These are phyloP conservation scores for Prionchulus punctatus DNA, from an alignment of 2,888 invertebrate genomes.

Conservation along the genomic window DNA sequence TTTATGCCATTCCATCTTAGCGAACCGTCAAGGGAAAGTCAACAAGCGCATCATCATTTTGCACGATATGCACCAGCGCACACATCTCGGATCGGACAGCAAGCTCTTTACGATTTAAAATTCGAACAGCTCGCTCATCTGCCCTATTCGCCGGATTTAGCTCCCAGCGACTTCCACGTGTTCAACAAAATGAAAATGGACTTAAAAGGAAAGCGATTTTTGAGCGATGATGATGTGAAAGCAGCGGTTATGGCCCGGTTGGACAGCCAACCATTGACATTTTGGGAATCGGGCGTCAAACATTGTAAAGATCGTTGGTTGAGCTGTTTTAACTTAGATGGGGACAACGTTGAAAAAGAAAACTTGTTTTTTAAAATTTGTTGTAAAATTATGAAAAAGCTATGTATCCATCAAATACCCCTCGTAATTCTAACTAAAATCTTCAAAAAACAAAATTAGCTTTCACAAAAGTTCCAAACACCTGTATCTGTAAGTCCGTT, in stretches of 20 bases:
- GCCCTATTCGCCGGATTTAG: slow-evolving; percentile 12
- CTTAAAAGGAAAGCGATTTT: slow-evolving; percentile 8
- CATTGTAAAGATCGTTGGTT: not conserved
- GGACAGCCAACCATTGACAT: not conserved
- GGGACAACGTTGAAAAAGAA: too few species aligned
- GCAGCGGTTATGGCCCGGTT: not conserved
- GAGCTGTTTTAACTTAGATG: not conserved
- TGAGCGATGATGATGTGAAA: not conserved
- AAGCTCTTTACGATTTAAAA: slow-evolving; percentile 8
- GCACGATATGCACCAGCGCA: slow-evolving; percentile 6
- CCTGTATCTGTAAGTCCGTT: too few species aligned
- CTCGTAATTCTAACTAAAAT: too few species aligned
- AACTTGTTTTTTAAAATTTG: too few species aligned
- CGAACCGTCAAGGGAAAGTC: not conserved
- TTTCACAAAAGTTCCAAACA: too few species aligned
- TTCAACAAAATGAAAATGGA: slow-evolving; percentile 11
- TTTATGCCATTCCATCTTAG: not conserved
- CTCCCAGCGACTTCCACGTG: slow-evolving; percentile 11
- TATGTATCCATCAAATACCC: too few species aligned
- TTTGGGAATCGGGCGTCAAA: not conserved
- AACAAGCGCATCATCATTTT: slow-evolving; percentile 2
- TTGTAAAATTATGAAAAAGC: too few species aligned
- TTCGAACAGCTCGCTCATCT: slow-evolving; percentile 11
- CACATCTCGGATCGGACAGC: slow-evolving; percentile 6
- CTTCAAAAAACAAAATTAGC: too few species aligned